Percentiles rank a stretch among this genome's conserved stretches.
phyloP scores from a whole-genome alignment of 2,113 vertebrate species.

The Dromiciops gliroides region DNA sequence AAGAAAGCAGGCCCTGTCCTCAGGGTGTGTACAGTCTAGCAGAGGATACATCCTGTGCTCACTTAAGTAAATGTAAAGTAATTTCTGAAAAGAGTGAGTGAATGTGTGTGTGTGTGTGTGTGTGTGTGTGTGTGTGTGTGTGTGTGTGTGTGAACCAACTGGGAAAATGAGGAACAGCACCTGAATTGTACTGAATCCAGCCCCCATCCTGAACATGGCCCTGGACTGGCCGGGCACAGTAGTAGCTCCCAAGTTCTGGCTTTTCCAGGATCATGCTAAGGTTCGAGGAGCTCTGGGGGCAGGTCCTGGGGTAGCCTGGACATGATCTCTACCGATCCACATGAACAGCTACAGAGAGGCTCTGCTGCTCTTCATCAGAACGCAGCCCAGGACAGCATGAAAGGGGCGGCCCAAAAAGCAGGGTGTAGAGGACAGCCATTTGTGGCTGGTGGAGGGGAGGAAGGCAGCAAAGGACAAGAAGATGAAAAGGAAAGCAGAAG shows the following conservation, averaged over 20 bases:
- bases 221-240: not conserved
- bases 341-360: not conserved
- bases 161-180: not conserved
- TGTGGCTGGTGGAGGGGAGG: not conserved
- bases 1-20: not conserved
- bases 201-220: not conserved
- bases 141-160: not conserved
- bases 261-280: not conserved
- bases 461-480: not conserved
- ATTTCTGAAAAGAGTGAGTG: not conserved
- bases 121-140: not conserved
- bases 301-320: not conserved
- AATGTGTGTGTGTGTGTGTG: not conserved
- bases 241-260: not conserved
- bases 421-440: not conserved
- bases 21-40: not conserved
- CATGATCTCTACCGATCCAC: not conserved
- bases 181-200: not conserved
- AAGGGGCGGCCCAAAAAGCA: not conserved
- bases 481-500: slow-evolving; percentile 6
- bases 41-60: not conserved
- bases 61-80: not conserved
- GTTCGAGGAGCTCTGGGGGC: not conserved
- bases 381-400: not conserved
- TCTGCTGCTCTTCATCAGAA: not conserved